Base-by-base conservation (phyloP, 2,113 vertebrate species). In the Oenanthe melanoleuca region DNA sequence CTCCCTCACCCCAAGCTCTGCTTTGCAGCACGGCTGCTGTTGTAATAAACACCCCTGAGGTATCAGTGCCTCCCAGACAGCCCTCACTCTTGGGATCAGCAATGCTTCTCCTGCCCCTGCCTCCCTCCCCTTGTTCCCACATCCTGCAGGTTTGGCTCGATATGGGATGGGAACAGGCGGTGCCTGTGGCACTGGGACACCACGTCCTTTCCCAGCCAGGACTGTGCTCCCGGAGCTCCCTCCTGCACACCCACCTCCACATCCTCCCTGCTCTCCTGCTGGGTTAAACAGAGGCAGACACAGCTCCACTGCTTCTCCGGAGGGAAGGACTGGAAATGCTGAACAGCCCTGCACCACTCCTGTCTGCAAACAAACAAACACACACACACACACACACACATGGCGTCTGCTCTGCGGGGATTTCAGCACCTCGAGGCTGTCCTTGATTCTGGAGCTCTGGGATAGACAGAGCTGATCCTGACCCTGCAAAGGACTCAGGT, bases 271-370 rank as follows among this genome's bases (percentile, higher is more conserved):
- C 53, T 67, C n/a, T 64, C 79, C 82, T 0, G 5, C 40, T 28
- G 88, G 50, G 53, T 37, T 52, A 20, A 71, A 24, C 13, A 12
- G 31, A 37, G 82, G 50, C 73, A 84, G 26, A n/a, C 0, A 3
- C 0, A 0, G 28, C 2, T 6, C 53, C 23, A 24, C 34, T 18
- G 11, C 53, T 83, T 61, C 64, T 5, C 1, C 0, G 2, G 1
- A 5, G 1, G 3, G 84, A n/a, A 59, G 70, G 49, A 12, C 53
- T n/a, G 6, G 22, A 14, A 11, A 60, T 11, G 70, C 70, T 77
- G 59, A 40, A 47, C 24, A 22, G 50, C 9, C 37, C 38, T 11
- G 24, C 34, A 16, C 34, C 4, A 0, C 47, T 45, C 29, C 44
- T 20, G 53, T 38, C 81, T 67, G 44, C 79, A 90, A 28, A 69